Base-by-base conservation (phyloP, 2,888 invertebrate species). In the Lamproptera curius region DNA sequence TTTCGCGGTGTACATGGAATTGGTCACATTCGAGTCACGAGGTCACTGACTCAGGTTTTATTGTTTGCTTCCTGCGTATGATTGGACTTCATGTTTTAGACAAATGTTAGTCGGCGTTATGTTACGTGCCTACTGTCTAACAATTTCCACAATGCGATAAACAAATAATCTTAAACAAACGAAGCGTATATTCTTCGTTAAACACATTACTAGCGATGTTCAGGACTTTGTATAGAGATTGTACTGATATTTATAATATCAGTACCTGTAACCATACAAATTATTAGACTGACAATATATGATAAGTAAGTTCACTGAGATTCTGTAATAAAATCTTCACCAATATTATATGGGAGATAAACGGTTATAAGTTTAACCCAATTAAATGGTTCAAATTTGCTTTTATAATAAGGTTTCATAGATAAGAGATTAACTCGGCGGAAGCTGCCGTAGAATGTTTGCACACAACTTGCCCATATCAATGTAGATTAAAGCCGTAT, bases 391-490 rank as follows among this genome's bases (percentile, higher is more conserved):
- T 46, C 47, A 54, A 52, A 51, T 54, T 51, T 54, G 46, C 49
- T 54, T n/a, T 54, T 48, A 54, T 49, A 57, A 60, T 53, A 54
- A 56, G 52, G 65, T 63, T 17, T 49, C 63, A 65, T 51, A 72
- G 77, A 79, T 78, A 79, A 77, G 66, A 77, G 76, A 79, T 80
- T 77, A 82, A 66, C 55, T 62, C 65, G 66, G 76, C 82, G 86
- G 86, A 85, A 82, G 86, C 84, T 80, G 79, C 70, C 71, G 64
- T 69, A 66, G 64, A 61, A 55, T 83, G 84, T 86, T 86, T 84
- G 73, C 73, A 39, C 69, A 68, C 61, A 65, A 61, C 62, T 70
- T 74, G 70, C 74, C 75, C 73, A 74, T 83, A 76, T 81, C 81
- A 78, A 61, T 54, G 57, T 53, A 81, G 85, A 84, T 82, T 81